phyloP scores from a whole-genome alignment of 2,888 invertebrate species.

The Epirrhoe tristata region DNA sequence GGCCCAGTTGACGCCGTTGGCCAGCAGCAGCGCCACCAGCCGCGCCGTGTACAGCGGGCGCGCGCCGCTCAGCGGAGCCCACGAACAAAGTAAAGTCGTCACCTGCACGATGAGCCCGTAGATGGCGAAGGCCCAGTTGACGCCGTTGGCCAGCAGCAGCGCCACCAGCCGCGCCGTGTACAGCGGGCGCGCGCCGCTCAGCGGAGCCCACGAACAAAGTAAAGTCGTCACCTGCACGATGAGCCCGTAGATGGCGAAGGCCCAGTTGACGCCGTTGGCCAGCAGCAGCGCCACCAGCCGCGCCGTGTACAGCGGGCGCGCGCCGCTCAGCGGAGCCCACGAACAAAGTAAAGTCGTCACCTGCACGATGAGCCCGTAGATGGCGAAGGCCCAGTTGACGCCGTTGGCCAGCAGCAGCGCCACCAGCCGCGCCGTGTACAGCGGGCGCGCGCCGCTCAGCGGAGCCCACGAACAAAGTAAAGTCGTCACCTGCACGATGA shows the following conservation, averaged over 20 bases:
- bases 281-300: slow-evolving; percentile 77
- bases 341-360: not conserved
- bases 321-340: too few species aligned
- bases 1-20: slow-evolving; percentile 88
- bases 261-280: slow-evolving; percentile 89
- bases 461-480: too few species aligned
- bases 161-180: slow-evolving; percentile 55
- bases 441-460: too few species aligned
- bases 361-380: slow-evolving; percentile 81
- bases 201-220: too few species aligned
- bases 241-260: slow-evolving; percentile 88
- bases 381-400: slow-evolving; percentile 89
- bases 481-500: slow-evolving; percentile 7
- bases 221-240: slow-evolving; percentile 1
- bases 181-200: too few species aligned
- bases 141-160: slow-evolving; percentile 87
- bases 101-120: slow-evolving; percentile 77
- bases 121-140: slow-evolving; percentile 89
- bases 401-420: slow-evolving; percentile 87
- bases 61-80: too few species aligned
- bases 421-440: slow-evolving; percentile 38
- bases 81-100: too few species aligned
- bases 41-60: too few species aligned
- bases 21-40: slow-evolving; percentile 82
- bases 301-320: too few species aligned